phyloP scores from a whole-genome alignment of 2,113 vertebrate species.

The Baryphthengus martii region DNA sequence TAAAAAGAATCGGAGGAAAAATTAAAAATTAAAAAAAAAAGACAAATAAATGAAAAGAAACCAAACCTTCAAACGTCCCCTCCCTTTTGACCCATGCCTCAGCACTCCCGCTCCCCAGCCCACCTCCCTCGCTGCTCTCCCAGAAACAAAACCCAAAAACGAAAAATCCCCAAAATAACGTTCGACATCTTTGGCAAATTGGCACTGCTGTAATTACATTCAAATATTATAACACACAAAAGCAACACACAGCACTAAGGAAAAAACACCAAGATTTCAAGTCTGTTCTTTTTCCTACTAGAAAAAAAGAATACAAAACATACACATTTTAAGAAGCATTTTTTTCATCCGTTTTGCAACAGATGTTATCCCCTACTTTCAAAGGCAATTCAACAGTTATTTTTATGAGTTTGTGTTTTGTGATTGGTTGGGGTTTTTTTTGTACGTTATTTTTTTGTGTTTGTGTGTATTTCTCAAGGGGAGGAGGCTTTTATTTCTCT shows the following conservation, averaged over 20 bases:
- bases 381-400: slow-evolving; percentile 88
- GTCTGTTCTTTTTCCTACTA: slow-evolving; percentile 92
- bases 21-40: too few species aligned
- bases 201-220: slow-evolving; percentile 99
- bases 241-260: slow-evolving; percentile 94
- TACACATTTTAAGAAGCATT: slow-evolving; percentile 96
- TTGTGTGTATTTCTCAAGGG: neutral
- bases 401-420: neutral
- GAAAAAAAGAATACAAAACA: slow-evolving; percentile 99
- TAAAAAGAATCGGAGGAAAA: slow-evolving; percentile 29
- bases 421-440: neutral
- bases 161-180: slow-evolving; percentile 73
- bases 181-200: slow-evolving; percentile 99
- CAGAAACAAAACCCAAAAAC: slow-evolving; percentile 47
- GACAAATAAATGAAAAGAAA: slow-evolving; percentile 69
- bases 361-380: slow-evolving; percentile 80
- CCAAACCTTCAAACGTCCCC: slow-evolving; percentile 47
- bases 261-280: slow-evolving; percentile 91
- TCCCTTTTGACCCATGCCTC: slow-evolving; percentile 50
- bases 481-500: slow-evolving; percentile 45
- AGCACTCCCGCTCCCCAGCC: slow-evolving; percentile 45
- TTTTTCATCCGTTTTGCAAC: slow-evolving; percentile 77
- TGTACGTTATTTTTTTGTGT: neutral
- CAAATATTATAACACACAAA: slow-evolving; percentile 97
- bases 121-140: slow-evolving; percentile 38